phyloP scores from a whole-genome alignment of 1,140 invertebrate genomes.

The Bilobella aurantiaca region DNA sequence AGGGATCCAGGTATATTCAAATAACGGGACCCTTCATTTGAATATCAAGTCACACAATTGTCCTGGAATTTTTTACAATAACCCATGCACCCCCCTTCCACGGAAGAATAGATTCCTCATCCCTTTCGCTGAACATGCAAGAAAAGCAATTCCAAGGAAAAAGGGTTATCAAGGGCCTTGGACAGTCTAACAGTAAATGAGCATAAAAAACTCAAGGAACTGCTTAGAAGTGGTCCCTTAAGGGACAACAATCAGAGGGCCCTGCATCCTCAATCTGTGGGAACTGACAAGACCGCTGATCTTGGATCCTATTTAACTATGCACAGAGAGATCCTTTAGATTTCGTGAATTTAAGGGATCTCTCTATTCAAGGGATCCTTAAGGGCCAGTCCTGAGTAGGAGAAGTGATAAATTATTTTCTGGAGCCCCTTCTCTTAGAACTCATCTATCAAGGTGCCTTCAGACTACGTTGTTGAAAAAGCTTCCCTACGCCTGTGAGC shows the following conservation, averaged over 20 bases:
- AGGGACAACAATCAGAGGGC: not conserved
- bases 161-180: not conserved
- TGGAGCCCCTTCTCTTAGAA: not conserved
- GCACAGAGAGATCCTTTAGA: not conserved
- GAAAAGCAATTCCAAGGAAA: conserved; percentile 21
- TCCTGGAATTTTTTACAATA: conserved; percentile 7
- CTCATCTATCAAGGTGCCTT: not conserved
- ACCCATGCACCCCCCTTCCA: too few relatives aligned
- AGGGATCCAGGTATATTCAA: conserved; percentile 7
- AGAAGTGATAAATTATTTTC: conserved; percentile 8
- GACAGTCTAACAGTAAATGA: not conserved
- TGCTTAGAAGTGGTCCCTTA: too few relatives aligned
- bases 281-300: not conserved
- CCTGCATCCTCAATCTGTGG: too few relatives aligned
- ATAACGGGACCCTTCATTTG: conserved; percentile 23
- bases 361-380: not conserved
- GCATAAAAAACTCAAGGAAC: not conserved
- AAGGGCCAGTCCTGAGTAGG: too few relatives aligned
- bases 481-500: too few relatives aligned
- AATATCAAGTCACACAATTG: conserved; percentile 12
- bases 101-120: too few relatives aligned
- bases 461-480: not conserved
- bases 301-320: not conserved
- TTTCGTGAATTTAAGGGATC: not conserved
- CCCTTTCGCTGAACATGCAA: conserved; percentile 16